Base-by-base conservation (phyloP, 2,797 vertebrate species). In the Saxicola maurus region DNA sequence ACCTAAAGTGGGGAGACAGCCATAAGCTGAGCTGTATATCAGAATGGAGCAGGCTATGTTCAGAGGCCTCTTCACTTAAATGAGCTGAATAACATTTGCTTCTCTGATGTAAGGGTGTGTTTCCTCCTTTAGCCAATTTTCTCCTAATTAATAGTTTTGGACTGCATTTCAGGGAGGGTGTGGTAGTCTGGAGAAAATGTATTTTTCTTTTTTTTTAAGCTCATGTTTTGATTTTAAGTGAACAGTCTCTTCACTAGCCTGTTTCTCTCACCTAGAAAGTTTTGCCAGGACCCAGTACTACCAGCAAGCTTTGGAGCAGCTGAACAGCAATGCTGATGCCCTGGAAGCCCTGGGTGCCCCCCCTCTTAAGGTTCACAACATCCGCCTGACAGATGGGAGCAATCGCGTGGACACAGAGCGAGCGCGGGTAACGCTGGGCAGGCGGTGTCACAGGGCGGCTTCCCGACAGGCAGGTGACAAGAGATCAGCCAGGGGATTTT, bases 231-330 rank as follows among this genome's bases (percentile, higher is more conserved):
- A 42, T 69, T 84, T 90, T 46, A 62, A 80, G 53, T 8, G 23
- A 38, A 24, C 17, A 66, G 31, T 60, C 24, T 80, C 24, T 37
- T 89, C 24, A 53, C n/a, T 59, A 18, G 11, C 16, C 11, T 13
- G 5, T 86, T 86, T 81, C 88, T 88, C 17, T 74, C 42, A 45
- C 31, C 52, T 78, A 97, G 96, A 96, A 88, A 55, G 35, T 31
- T 98, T 98, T 91, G 71, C 95, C 23, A 96, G 94, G 65, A 96
- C 98, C 4, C 97, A 98, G 48, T 98, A 98, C 81, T 98, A 98
- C 65, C 96, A 96, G 57, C 78, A 96, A 86, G 98, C 97, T 18
- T 10, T 99, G 72, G 96, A 98, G 84, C 95, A 97, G 37, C 88
- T 99, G 82, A 96, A 97, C 12, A 83, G 72, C 33, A 96, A 93